phyloP scores from a whole-genome alignment of 1,140 invertebrate genomes.

The Dufourea novaeangliae region DNA sequence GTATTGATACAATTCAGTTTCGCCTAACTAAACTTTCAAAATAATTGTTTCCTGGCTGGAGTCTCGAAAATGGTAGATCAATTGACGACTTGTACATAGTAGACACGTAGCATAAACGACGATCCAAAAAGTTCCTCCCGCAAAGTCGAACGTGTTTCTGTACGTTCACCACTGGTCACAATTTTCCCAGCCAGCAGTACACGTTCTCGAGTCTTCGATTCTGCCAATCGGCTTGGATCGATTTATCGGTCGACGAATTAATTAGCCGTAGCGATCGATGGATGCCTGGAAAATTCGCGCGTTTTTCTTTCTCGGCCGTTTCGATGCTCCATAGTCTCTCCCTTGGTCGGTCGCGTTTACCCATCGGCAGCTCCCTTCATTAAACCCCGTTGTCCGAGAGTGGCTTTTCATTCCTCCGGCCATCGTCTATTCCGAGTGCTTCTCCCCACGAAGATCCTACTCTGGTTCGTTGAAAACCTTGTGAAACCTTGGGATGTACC shows the following conservation, averaged over 20 bases:
- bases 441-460: constrained; percentile 8
- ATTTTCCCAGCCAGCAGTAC: no score
- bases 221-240: not conserved
- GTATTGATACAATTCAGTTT: no score
- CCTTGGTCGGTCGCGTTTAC: constrained; percentile 13
- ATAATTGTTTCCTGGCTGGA: no score
- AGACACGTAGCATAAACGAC: no score
- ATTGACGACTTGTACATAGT: no score
- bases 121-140: no score
- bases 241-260: not conserved
- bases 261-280: constrained; percentile 36
- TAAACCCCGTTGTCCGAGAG: constrained; percentile 32
- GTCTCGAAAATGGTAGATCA: no score
- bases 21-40: no score
- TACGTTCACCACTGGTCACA: no score
- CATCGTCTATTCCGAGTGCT: not conserved
- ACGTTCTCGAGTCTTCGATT: not conserved
- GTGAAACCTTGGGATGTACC: no score
- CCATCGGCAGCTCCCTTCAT: constrained; percentile 36
- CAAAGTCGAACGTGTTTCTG: no score
- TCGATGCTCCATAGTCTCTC: not conserved
- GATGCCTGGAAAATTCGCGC: not conserved
- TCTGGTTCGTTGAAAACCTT: no score
- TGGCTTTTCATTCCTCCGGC: constrained; percentile 44
- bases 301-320: not conserved